These are phyloP conservation scores for Cottoperca gobio DNA, from an alignment of 2,797 vertebrate species.

Conservation along the genomic window DNA sequence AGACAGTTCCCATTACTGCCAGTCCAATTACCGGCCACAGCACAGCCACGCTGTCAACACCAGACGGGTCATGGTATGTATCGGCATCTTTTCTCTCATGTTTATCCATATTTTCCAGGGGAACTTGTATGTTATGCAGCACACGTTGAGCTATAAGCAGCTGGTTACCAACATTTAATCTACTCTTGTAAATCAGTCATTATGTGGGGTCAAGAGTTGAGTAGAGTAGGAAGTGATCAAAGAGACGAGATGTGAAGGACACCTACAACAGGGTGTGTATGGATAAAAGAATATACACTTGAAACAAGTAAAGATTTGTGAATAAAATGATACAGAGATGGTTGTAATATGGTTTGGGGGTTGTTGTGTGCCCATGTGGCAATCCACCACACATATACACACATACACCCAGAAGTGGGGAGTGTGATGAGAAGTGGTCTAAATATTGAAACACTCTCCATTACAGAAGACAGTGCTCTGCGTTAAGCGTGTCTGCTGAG, in stretches of 20 bases:
- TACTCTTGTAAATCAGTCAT: slow-evolving; percentile 30
- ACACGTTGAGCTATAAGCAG: slow-evolving; percentile 34
- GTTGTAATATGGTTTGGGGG: slow-evolving; percentile 26
- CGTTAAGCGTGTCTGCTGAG: slow-evolving; percentile 53
- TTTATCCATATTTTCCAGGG: slow-evolving; percentile 48
- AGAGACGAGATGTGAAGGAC: slow-evolving; percentile 13
- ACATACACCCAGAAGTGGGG: slow-evolving; percentile 37
- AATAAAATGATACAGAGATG: slow-evolving; percentile 24
- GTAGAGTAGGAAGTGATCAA: slow-evolving; percentile 7
- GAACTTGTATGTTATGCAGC: slow-evolving; percentile 16
- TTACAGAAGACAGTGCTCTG: slow-evolving; percentile 56
- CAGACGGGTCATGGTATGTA: slow-evolving; percentile 58
- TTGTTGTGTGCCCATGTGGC: slow-evolving; percentile 25
- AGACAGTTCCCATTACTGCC: slow-evolving; percentile 81
- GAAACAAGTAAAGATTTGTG: slow-evolving; percentile 2
- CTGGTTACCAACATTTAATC: slow-evolving; percentile 33
- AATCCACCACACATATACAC: slow-evolving; percentile 42
- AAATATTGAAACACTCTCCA: slow-evolving; percentile 63
- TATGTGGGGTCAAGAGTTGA: slow-evolving; percentile 35
- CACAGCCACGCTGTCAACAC: slow-evolving; percentile 76
- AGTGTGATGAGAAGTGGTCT: slow-evolving; percentile 67
- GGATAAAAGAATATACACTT: neutral
- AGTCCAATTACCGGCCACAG: slow-evolving; percentile 78
- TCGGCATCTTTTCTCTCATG: slow-evolving; percentile 60
- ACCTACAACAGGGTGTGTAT: neutral